Evolutionary conservation across 2,113 vertebrate genomes (phyloP).

Genomic region (Meleagris gallopavo): DNA sequence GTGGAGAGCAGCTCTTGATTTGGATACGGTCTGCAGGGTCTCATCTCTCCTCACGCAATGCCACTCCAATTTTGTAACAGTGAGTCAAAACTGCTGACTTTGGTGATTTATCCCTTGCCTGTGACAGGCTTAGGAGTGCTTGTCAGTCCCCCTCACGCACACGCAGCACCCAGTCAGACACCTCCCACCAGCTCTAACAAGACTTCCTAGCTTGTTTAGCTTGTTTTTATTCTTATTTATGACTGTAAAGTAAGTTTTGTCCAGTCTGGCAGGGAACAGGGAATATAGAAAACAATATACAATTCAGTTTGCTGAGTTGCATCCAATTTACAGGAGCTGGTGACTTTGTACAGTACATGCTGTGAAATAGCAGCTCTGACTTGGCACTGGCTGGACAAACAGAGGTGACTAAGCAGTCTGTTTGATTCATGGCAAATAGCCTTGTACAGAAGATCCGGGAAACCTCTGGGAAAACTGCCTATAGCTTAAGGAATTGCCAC

Average conservation of each 20-base stretch:
- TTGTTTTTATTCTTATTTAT: slow-evolving; percentile 35
- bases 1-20: not conserved
- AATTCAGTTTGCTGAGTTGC: slow-evolving; percentile 37
- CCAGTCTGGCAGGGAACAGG: slow-evolving; percentile 32
- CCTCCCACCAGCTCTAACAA: not conserved
- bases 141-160: not conserved
- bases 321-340: slow-evolving; percentile 58
- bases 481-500: slow-evolving; percentile 10
- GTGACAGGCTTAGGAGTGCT: not conserved
- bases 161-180: not conserved
- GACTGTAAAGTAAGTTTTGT: slow-evolving; percentile 1
- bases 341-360: slow-evolving; percentile 67
- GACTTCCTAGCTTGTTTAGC: not conserved
- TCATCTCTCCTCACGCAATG: not conserved
- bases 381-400: slow-evolving; percentile 60
- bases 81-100: not conserved
- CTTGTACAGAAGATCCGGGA: slow-evolving; percentile 54
- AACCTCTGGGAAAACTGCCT: slow-evolving; percentile 54
- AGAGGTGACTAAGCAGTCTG: slow-evolving; percentile 68
- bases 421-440: slow-evolving; percentile 56
- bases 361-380: slow-evolving; percentile 66
- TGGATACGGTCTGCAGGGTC: not conserved
- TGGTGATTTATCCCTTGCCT: not conserved
- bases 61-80: not conserved
- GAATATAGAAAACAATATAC: not conserved